Evolutionary conservation across 2,888 invertebrate species (phyloP), one percentile per base, ranked within the genome.

Genomic region (Neoascia interrupta): DNA sequence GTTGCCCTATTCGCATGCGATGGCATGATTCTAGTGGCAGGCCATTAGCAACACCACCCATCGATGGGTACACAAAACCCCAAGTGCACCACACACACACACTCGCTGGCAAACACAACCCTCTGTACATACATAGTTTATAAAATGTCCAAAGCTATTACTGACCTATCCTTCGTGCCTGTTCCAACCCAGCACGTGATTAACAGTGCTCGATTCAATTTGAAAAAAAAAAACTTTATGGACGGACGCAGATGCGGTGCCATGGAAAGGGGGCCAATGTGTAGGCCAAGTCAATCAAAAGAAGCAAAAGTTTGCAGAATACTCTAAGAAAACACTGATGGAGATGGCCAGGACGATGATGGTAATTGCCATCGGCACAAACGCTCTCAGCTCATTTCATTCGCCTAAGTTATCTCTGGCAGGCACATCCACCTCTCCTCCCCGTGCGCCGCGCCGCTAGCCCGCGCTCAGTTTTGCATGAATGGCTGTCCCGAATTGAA

Each of bases 331-430:
- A 51, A 69, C 36, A 43, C 49, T 43, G 53, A 76, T 53, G 70
- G 63, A 49, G 49, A 75, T 16, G 54, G 58, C 21, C 45, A 60
- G 39, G 51, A 70, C 21, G 41, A 66, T 47, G 53, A 68, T 68
- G 53, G 41, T 66, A 72, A 72, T 79, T 72, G 76, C 64, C 66
- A 72, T 60, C 72, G 76, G 76, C 76, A 60, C 39, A 72, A 72
- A 72, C 66, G 60, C 76, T 56, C 39, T 72, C 72, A 61, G 58
- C 49, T 66, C 60, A 79, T 79, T 72, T 60, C 72, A 69, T 54
- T 58, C 76, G 54, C 53, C 58, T 58, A 47, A 54, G 60, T 56
- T 49, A 75, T 63, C n/a, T n/a, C 63, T 58, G 11, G 58, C 37
- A 34, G 70, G n/a, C n/a, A n/a, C n/a, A 31, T 31, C 3, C 31